A percentile compares a stretch with the other conserved stretches of the same genome.
Conservation (phyloP, 1,140 invertebrate genomes). For the Ceratosolen fusciceps region DNA sequence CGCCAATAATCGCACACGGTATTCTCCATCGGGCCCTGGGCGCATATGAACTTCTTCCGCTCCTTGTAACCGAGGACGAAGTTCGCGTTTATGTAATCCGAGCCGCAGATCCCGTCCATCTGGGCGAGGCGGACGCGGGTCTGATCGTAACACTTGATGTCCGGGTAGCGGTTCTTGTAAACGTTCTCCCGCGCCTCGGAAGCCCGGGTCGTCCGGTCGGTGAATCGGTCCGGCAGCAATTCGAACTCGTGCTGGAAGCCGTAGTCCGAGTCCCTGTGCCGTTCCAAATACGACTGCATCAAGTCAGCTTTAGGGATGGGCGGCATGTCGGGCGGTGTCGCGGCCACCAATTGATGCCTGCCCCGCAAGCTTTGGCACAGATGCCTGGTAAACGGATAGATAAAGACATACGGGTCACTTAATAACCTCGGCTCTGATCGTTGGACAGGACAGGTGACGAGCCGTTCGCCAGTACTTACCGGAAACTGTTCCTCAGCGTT, state of each 20-base stretch:
- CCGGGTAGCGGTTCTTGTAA: constrained; percentile 89
- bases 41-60: constrained; percentile 94
- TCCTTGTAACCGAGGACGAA: constrained; percentile 93
- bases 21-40: constrained; percentile 93
- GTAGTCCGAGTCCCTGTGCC: constrained; percentile 88
- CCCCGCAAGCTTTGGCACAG: constrained; percentile 76
- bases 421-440: neutral
- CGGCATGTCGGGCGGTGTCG: constrained; percentile 84
- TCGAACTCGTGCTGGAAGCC: constrained; percentile 92
- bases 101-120: constrained; percentile 82
- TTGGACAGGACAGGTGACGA: neutral
- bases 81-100: constrained; percentile 95
- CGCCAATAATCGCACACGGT: constrained; percentile 97
- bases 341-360: constrained; percentile 77
- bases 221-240: constrained; percentile 87
- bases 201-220: constrained; percentile 87
- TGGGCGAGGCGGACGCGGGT: constrained; percentile 86
- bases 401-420: neutral
- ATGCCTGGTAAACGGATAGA: constrained; percentile 66
- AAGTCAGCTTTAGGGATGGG: constrained; percentile 82
- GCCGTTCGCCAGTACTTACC: constrained; percentile 67
- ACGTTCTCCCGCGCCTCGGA: constrained; percentile 91
- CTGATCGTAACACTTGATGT: constrained; percentile 94
- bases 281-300: constrained; percentile 81
- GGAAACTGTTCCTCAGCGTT: constrained; percentile 78